Evolutionary conservation across 2,797 vertebrate species (phyloP), one percentile per base, ranked within the genome.

Genomic region (Labeo calbasu): DNA sequence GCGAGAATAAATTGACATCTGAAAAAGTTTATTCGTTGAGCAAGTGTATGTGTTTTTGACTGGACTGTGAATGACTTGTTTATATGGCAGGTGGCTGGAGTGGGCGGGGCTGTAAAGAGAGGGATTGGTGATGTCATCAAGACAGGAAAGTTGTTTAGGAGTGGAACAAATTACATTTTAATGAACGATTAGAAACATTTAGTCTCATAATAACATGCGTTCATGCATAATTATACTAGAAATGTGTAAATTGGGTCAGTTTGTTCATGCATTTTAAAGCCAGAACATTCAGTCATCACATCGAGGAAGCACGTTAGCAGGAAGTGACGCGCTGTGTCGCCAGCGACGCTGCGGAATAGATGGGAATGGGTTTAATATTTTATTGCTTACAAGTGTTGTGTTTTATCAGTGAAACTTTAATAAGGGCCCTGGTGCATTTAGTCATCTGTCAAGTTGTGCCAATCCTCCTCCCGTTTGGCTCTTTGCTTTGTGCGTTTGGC

Each of bases 381-480:
- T 77, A 86, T 79, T n/a, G 55, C 50, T 13, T 82, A 84, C 84
- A 86, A 79, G 63, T 83, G 77, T 79, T 77, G 71, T 81, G 40
- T 89, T 81, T 85, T 70, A 83, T 71, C 61, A 59, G 65, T 55
- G 32, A 80, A 83, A 76, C 59, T 83, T 82, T 85, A 86, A 88
- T 86, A 79, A 84, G 77, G 66, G 71, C 85, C 46, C 79, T 40
- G 25, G 77, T 84, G 84, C 59, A 78, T 86, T 84, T 70, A 65
- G 63, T 79, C 70, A 55, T 77, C 65, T 72, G 68, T 81, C 25
- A 78, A 69, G 76, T 76, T 36, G 57, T 84, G 70, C 78, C 43
- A 68, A 17, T 55, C 75, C 21, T 65, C 19, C 32, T 73, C 55
- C 25, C 25, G 50, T 77, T 84, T 84, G 78, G 55, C 53, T 5